phyloP scores from a whole-genome alignment of 2,888 invertebrate genomes.

The Himalopsyche japonica region DNA sequence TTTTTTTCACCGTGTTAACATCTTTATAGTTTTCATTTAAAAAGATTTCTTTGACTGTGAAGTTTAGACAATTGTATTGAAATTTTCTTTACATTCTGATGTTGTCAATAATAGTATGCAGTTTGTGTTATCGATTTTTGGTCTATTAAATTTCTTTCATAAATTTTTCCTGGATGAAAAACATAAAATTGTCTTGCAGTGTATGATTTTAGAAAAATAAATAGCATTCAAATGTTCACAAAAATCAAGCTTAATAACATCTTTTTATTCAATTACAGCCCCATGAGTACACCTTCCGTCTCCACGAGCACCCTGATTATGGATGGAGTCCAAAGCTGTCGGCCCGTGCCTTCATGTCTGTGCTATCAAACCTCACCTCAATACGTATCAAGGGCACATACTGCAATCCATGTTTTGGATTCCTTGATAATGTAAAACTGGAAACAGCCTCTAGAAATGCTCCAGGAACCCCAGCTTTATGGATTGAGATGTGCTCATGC shows the following conservation, averaged over 20 bases:
- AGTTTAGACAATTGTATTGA: no score
- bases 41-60: no score
- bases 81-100: no score
- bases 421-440: conserved; percentile 84
- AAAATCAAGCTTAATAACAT: background rate
- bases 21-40: no score
- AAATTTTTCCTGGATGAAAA: no score
- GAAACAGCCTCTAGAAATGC: conserved; percentile 86
- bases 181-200: background rate
- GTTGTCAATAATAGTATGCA: no score
- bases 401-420: conserved; percentile 81
- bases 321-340: conserved; percentile 93
- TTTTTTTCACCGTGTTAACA: no score
- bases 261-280: conserved; percentile 50
- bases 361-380: conserved; percentile 90
- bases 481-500: conserved; percentile 95
- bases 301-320: conserved; percentile 90
- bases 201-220: no score
- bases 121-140: no score
- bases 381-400: conserved; percentile 94
- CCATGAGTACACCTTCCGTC: conserved; percentile 80
- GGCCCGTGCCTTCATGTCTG: conserved; percentile 86
- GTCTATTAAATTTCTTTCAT: no score
- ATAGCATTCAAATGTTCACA: background rate
- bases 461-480: conserved; percentile 74